phyloP scores from a whole-genome alignment of 2,113 vertebrate species.

The Ictidomys tridecemlineatus region DNA sequence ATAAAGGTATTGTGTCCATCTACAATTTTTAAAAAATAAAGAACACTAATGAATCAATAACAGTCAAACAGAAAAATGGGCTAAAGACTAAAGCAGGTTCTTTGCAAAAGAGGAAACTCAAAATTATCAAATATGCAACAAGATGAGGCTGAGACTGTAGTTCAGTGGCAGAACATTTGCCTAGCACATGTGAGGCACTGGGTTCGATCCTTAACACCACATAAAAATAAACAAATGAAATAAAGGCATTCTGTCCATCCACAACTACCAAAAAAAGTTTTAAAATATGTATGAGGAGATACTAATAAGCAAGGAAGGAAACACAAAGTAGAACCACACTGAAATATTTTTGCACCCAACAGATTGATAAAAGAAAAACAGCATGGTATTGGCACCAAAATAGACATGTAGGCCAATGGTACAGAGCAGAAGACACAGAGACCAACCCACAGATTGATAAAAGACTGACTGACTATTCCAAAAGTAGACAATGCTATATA shows the following conservation, averaged over 20 bases:
- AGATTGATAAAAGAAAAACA: background rate
- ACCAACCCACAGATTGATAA: background rate
- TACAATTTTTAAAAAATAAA: background rate
- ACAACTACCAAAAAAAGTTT: too few relatives aligned
- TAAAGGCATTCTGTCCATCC: too few relatives aligned
- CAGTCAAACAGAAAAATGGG: background rate
- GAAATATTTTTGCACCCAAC: background rate
- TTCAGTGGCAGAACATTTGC: too few relatives aligned
- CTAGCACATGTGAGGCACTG: too few relatives aligned
- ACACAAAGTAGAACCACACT: background rate
- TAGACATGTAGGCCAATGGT: too few relatives aligned
- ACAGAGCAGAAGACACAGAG: too few relatives aligned
- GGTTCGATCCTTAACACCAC: too few relatives aligned
- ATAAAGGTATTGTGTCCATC: too few relatives aligned
- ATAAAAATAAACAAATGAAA: too few relatives aligned
- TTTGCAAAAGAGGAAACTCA: background rate
- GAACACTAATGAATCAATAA: background rate
- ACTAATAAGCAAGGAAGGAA: background rate
- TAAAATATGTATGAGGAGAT: background rate
- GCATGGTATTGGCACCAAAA: too few relatives aligned
- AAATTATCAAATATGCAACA: slow-evolving; percentile 17
- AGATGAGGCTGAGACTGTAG: background rate
- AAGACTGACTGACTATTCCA: background rate
- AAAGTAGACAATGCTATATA: background rate
- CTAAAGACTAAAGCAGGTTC: background rate